Percentiles rank a stretch among this genome's conserved stretches.
Conservation (phyloP, 2,888 invertebrate genomes). For the Zygothrica quintamaculata region DNA sequence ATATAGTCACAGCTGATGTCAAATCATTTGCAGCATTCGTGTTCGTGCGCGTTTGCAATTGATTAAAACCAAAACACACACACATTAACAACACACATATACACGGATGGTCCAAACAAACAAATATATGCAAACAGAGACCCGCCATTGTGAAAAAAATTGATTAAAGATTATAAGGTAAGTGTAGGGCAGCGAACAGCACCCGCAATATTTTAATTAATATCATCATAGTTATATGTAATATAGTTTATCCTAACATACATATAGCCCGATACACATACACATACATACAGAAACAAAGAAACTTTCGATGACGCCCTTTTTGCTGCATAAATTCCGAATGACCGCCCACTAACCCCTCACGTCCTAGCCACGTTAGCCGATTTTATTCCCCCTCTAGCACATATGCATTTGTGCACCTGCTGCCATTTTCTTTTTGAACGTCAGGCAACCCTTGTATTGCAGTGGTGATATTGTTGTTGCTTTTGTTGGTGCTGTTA, state of each 20-base stretch:
- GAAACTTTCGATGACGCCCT: constrained; percentile 60
- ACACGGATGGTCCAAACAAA: constrained; percentile 1
- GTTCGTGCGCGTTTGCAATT: constrained; percentile 73
- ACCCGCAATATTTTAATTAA: constrained; percentile 55
- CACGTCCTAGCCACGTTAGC: background rate
- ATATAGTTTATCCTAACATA: constrained; percentile 32
- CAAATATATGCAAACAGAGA: constrained; percentile 28
- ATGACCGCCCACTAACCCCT: constrained; percentile 29
- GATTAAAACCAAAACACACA: constrained; percentile 76
- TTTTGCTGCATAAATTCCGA: constrained; percentile 60
- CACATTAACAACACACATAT: constrained; percentile 25
- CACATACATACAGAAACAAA: constrained; percentile 22
- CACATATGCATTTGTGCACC: constrained; percentile 64
- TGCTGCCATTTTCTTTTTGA: constrained; percentile 76
- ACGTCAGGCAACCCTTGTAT: constrained; percentile 62
- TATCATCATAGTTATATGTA: constrained; percentile 38
- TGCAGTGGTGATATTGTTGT: constrained; percentile 23
- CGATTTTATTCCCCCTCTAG: constrained; percentile 2
- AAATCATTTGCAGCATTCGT: constrained; percentile 71
- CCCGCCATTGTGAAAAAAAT: constrained; percentile 64
- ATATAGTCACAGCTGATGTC: constrained; percentile 67
- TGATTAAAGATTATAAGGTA: constrained; percentile 75
- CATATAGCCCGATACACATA: background rate
- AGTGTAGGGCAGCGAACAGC: constrained; percentile 43
- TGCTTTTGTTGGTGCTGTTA: constrained; percentile 37